phyloP scores from a whole-genome alignment of 2,113 vertebrate species.

The Symphodus melops region DNA sequence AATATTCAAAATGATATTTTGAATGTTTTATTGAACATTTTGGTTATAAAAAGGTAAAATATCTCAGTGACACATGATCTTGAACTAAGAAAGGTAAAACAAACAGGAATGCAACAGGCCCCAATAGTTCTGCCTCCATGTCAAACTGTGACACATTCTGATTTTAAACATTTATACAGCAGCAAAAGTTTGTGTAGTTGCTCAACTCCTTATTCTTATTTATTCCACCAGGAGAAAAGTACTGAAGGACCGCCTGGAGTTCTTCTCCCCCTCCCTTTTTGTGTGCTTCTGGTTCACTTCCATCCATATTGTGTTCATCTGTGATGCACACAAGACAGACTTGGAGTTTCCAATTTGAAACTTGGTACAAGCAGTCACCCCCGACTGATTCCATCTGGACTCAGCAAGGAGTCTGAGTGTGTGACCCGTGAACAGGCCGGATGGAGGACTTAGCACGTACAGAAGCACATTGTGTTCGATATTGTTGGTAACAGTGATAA shows the following conservation, averaged over 20 bases:
- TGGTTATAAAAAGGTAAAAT: background rate
- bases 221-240: constrained; percentile 32
- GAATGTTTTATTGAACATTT: background rate
- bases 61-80: background rate
- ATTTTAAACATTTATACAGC: constrained; percentile 15
- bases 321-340: constrained; percentile 66
- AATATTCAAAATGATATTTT: background rate
- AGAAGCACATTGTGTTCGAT: constrained; percentile 30
- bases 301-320: constrained; percentile 63
- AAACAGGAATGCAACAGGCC: background rate
- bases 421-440: constrained; percentile 32
- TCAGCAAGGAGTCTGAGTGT: constrained; percentile 55
- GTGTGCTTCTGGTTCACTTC: constrained; percentile 28
- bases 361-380: constrained; percentile 56
- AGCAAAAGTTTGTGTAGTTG: constrained; percentile 20
- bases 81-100: background rate
- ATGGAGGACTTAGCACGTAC: constrained; percentile 8
- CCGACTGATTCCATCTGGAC: constrained; percentile 77
- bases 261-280: constrained; percentile 36
- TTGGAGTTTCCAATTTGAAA: constrained; percentile 57
- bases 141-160: background rate
- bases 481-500: background rate
- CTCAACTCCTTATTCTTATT: constrained; percentile 29
- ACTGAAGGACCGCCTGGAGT: constrained; percentile 2
- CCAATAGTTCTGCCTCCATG: constrained; percentile 2